Conservation (phyloP, 2,888 invertebrate species). For the Incurvaria masculella region DNA sequence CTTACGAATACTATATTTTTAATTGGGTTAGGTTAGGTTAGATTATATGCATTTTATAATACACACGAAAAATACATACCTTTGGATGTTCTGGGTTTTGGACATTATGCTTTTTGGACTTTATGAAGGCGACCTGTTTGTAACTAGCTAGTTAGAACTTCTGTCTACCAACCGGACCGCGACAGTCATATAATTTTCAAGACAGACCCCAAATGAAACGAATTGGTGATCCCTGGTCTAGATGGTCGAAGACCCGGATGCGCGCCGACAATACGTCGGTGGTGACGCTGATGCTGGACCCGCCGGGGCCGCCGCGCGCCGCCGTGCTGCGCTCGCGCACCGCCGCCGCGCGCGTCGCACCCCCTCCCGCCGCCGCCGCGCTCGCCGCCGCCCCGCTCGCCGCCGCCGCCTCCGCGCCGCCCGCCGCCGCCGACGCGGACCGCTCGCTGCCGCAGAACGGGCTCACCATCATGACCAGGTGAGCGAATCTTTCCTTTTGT, state of each 20-base stretch:
- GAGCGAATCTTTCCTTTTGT: not conserved
- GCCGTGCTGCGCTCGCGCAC: slow-evolving; percentile 54
- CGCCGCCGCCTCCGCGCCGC: slow-evolving; percentile 15
- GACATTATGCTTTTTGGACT: no score
- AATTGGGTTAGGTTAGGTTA: no score
- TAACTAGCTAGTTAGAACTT: no score
- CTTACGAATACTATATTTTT: no score
- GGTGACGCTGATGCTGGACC: slow-evolving; percentile 86
- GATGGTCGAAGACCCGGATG: slow-evolving; percentile 82
- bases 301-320: slow-evolving; percentile 75
- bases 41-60: no score
- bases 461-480: slow-evolving; percentile 46
- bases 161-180: no score
- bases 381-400: slow-evolving; percentile 15
- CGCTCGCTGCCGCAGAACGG: slow-evolving; percentile 38
- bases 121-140: no score
- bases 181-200: no score
- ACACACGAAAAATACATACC: no score
- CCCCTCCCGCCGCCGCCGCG: slow-evolving; percentile 17
- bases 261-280: slow-evolving; percentile 97
- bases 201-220: not conserved
- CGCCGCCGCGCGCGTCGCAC: slow-evolving; percentile 21
- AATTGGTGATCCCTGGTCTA: slow-evolving; percentile 19
- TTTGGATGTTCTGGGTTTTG: no score
- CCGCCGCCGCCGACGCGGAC: slow-evolving; percentile 17